These are phyloP conservation scores for Procambarus clarkii DNA, from an alignment of 1,140 invertebrate species.

Conservation along the genomic window DNA sequence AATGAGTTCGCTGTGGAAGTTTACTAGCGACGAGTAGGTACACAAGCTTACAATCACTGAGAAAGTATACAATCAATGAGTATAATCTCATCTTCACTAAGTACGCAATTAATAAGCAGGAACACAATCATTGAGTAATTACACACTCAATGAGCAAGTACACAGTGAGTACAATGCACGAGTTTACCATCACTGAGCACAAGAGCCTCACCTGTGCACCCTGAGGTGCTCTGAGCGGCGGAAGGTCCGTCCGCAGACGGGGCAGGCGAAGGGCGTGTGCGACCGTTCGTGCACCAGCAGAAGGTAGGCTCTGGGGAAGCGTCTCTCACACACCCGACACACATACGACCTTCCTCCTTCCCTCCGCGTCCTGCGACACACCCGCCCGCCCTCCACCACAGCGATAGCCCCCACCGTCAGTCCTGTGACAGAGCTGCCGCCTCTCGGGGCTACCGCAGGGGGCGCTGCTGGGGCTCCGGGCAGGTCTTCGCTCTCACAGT, in stretches of 20 bases:
- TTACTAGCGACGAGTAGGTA: no score
- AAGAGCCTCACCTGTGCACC: conserved; percentile 40
- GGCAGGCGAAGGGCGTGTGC: conserved; percentile 56
- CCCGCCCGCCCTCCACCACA: conserved; percentile 55
- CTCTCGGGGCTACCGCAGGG: neutral
- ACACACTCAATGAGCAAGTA: no score
- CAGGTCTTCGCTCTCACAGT: neutral
- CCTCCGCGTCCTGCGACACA: conserved; percentile 25
- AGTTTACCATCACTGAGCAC: no score
- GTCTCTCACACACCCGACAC: conserved; percentile 52
- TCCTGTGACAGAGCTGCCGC: neutral
- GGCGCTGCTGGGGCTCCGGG: neutral
- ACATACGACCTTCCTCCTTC: conserved; percentile 42
- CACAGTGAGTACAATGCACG: no score
- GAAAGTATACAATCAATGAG: no score
- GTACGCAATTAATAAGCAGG: no score
- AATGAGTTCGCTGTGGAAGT: no score
- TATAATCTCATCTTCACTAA: no score
- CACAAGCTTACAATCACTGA: no score
- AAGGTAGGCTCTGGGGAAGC: conserved; percentile 53
- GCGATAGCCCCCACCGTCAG: conserved; percentile 38
- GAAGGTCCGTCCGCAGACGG: conserved; percentile 60
- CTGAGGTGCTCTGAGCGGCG: conserved; percentile 57
- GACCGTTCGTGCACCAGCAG: conserved; percentile 59
- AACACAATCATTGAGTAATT: no score